These are phyloP conservation scores for Drosophila varians DNA, from an alignment of 1,140 invertebrate genomes.

Conservation along the genomic window DNA sequence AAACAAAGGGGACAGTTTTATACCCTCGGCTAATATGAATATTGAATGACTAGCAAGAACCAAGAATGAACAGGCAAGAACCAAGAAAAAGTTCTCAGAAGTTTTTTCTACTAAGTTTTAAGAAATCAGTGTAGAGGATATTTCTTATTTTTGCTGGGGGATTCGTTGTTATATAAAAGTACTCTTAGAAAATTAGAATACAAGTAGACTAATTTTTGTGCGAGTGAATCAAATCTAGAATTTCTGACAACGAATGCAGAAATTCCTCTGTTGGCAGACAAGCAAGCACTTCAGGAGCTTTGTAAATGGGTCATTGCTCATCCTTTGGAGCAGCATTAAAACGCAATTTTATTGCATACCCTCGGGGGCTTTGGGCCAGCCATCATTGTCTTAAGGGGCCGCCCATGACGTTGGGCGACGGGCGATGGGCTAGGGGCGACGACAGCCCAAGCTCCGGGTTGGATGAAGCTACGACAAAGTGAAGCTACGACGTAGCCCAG, in stretches of 20 bases:
- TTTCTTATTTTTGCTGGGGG: background rate
- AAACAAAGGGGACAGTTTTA: constrained; percentile 41
- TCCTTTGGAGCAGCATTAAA: constrained; percentile 69
- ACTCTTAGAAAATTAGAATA: too few relatives aligned
- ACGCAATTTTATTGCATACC: constrained; percentile 80
- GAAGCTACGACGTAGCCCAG: constrained; percentile 8
- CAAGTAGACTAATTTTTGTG: too few relatives aligned
- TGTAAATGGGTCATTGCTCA: constrained; percentile 33
- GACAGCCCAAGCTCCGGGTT: constrained; percentile 34
- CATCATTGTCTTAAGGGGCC: constrained; percentile 73
- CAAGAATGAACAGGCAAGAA: background rate
- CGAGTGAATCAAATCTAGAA: background rate
- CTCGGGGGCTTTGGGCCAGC: constrained; percentile 53
- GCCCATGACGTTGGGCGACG: constrained; percentile 28
- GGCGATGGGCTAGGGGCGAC: constrained; percentile 33
- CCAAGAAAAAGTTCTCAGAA: constrained; percentile 1
- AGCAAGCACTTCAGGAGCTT: constrained; percentile 25
- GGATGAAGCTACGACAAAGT: constrained; percentile 6
- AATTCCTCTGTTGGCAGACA: background rate
- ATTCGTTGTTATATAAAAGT: background rate
- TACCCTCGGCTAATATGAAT: constrained; percentile 47
- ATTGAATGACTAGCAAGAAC: constrained; percentile 30
- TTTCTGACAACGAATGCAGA: background rate
- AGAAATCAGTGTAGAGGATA: background rate
- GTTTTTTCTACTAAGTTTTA: too few relatives aligned